phyloP scores from a whole-genome alignment of 2,113 vertebrate species.

The Holacanthus passer region DNA sequence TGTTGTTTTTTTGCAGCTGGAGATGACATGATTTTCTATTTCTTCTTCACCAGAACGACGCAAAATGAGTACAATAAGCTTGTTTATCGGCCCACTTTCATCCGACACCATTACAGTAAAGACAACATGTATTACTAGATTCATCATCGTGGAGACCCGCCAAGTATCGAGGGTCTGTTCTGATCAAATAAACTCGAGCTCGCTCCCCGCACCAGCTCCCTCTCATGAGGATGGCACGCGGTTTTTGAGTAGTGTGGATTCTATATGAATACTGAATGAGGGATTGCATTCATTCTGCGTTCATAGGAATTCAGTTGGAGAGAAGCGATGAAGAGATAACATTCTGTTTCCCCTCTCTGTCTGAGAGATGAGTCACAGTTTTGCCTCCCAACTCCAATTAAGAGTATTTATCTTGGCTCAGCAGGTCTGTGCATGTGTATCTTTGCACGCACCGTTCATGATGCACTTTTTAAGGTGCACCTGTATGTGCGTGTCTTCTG shows the following conservation, averaged over 20 bases:
- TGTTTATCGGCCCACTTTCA: conserved; percentile 59
- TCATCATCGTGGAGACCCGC: conserved; percentile 25
- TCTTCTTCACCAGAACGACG: background rate
- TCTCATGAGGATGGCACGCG: conserved; percentile 23
- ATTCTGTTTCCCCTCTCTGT: background rate
- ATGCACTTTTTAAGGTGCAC: background rate
- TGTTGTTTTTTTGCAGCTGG: conserved; percentile 44
- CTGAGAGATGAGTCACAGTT: conserved; percentile 54
- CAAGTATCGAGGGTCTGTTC: conserved; percentile 30
- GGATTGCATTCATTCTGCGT: conserved; percentile 22
- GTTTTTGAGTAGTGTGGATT: conserved; percentile 13
- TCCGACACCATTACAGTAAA: conserved; percentile 9
- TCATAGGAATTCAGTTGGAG: conserved; percentile 13
- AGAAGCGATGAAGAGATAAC: conserved; percentile 13
- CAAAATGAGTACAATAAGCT: conserved; percentile 37
- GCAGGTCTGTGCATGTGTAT: conserved; percentile 6
- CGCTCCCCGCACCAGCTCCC: background rate
- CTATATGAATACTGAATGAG: conserved; percentile 54
- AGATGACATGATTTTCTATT: conserved; percentile 35
- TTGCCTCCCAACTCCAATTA: conserved; percentile 70
- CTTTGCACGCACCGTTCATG: no score
- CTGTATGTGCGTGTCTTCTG: background rate
- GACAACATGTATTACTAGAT: conserved; percentile 18
- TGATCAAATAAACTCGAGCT: conserved; percentile 53
- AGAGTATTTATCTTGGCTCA: conserved; percentile 45